phyloP scores from a whole-genome alignment of 2,888 invertebrate genomes.

The Homarus gammarus region DNA sequence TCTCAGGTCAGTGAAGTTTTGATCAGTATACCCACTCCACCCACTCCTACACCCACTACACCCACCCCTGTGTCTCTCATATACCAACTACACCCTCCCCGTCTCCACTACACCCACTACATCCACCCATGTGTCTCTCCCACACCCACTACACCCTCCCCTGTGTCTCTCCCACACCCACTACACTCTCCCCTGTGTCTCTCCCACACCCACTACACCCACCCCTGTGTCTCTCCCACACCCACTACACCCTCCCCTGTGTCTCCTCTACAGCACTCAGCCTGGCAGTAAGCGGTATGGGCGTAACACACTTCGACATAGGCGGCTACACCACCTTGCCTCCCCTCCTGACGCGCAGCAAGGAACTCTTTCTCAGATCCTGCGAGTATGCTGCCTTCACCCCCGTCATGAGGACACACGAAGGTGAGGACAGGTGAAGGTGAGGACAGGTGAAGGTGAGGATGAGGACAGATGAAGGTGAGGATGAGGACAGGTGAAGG shows the following conservation, averaged over 20 bases:
- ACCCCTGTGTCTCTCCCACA: not conserved
- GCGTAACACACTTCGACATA: slow-evolving; percentile 77
- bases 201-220: not conserved
- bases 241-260: not conserved
- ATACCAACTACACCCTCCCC: no score
- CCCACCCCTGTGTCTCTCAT: not conserved
- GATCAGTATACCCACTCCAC: not conserved
- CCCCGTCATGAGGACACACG: slow-evolving; percentile 77
- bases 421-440: slow-evolving; percentile 70
- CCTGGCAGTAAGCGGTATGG: slow-evolving; percentile 77
- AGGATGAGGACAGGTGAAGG: no score
- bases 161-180: not conserved
- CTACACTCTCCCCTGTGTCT: not conserved
- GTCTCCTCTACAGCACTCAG: slow-evolving; percentile 73
- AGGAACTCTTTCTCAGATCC: slow-evolving; percentile 77
- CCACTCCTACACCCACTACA: not conserved
- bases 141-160: not conserved
- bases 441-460: not conserved
- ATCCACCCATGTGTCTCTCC: not conserved
- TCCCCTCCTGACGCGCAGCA: slow-evolving; percentile 73
- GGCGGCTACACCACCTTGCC: slow-evolving; percentile 77
- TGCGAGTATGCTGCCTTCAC: slow-evolving; percentile 77
- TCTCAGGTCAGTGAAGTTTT: no score
- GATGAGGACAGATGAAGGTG: not conserved
- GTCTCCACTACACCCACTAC: not conserved